Evolutionary conservation across 2,888 invertebrate genomes (phyloP).

Genomic region (Oxyscelio sp.): DNA sequence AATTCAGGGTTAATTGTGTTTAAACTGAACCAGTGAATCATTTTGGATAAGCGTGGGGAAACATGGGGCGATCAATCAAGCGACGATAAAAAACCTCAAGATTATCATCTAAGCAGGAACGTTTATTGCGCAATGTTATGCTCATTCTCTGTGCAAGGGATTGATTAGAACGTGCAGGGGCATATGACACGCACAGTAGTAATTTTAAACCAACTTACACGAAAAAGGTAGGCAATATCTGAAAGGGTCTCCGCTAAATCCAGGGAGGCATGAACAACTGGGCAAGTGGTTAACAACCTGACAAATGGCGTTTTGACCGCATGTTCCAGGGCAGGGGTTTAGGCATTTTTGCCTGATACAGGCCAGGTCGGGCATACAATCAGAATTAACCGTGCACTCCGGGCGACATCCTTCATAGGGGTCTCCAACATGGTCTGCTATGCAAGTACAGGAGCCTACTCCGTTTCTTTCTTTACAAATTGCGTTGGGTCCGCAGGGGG

Average conservation of each 20-base stretch:
- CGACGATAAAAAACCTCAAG: neutral
- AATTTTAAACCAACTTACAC: slow-evolving; percentile 59
- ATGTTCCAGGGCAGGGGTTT: slow-evolving; percentile 94
- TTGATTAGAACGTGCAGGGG: slow-evolving; percentile 47
- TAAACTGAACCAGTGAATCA: neutral
- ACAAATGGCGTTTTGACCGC: slow-evolving; percentile 93
- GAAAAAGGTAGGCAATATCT: slow-evolving; percentile 89
- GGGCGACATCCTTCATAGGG: slow-evolving; percentile 87
- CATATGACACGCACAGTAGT: slow-evolving; percentile 11
- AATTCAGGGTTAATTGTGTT: slow-evolving; percentile 3
- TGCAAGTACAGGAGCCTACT: slow-evolving; percentile 89
- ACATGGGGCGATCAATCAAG: neutral
- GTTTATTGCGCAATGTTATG: slow-evolving; percentile 24
- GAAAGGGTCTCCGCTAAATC: slow-evolving; percentile 95
- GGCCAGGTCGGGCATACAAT: slow-evolving; percentile 91
- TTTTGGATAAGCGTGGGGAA: slow-evolving; percentile 22
- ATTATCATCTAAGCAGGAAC: slow-evolving; percentile 5
- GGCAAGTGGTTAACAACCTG: slow-evolving; percentile 93
- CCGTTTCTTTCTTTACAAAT: slow-evolving; percentile 89
- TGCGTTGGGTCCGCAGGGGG: slow-evolving; percentile 92
- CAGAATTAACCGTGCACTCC: slow-evolving; percentile 88
- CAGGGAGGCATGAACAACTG: slow-evolving; percentile 92
- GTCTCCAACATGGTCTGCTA: slow-evolving; percentile 88
- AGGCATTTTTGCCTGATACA: slow-evolving; percentile 93
- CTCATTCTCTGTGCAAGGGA: slow-evolving; percentile 36